Evolutionary conservation across 2,888 invertebrate genomes (phyloP), one percentile per base, ranked within the genome.

Genomic region (Drosophila kanekoi): DNA sequence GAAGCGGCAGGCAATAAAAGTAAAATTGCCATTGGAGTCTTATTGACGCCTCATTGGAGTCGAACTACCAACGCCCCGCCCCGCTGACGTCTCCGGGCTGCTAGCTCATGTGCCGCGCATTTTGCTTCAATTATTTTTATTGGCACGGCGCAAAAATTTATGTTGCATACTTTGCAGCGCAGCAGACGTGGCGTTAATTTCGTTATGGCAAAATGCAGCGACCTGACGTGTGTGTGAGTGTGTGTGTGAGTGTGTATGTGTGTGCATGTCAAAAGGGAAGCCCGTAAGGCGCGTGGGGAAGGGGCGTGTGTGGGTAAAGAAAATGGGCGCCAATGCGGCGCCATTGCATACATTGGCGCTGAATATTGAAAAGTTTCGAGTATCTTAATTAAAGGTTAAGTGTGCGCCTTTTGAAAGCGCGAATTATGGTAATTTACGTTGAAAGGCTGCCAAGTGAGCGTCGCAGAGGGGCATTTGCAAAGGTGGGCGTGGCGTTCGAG

Each of bases 361-460:
- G 82, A 84, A 84, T 83, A 83, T 84, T 83, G 82, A 83, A 83
- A 83, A 82, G 72, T 84, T 83, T 83, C 70, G 82, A 83, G 82
- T 82, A 82, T 84, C 82, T 83, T 83, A 83, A 83, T 83, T 83
- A 83, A 83, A 84, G 82, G 84, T 83, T 83, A 83, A 83, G 81
- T 82, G 84, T 64, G 77, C 71, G 73, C 78, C 81, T 66, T 80
- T 82, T 71, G 54, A 74, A 80, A 81, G 70, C 71, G 76, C 66
- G 73, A 84, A 83, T 84, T 83, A 83, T 83, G 84, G 82, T 84
- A 83, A 83, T 83, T 83, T 83, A 69, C 68, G 71, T 64, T 83
- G 82, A 83, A 83, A 83, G 54, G 63, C 76, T 59, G 45, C 45
- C 60, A 67, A 72, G 75, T 49, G 63, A 60, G 75, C 56, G 56